phyloP scores from a whole-genome alignment of 2,113 vertebrate genomes.

The Paracanthobrama guichenoti region DNA sequence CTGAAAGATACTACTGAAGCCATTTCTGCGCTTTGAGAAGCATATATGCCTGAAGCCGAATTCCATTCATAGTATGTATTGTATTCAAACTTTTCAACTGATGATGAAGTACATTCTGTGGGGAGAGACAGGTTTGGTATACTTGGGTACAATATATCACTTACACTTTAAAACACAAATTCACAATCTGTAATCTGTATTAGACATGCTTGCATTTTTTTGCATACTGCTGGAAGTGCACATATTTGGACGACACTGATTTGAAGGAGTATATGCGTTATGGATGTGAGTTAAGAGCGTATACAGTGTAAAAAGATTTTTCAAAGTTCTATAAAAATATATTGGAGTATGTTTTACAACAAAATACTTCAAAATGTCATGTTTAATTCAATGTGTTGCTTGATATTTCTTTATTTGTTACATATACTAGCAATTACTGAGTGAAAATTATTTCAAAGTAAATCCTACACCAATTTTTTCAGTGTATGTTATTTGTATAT shows the following conservation, averaged over 20 bases:
- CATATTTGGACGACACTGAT: background rate
- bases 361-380: background rate
- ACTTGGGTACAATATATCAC: background rate
- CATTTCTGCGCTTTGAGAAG: background rate
- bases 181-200: background rate
- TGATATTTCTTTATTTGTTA: background rate
- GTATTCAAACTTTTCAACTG: background rate
- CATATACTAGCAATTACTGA: background rate
- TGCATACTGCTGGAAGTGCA: background rate
- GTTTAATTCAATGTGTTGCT: background rate
- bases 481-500: background rate
- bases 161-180: background rate
- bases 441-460: background rate
- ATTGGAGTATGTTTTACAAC: background rate
- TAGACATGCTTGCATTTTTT: background rate
- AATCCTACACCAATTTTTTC: background rate
- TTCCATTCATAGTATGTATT: background rate
- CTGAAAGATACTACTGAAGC: background rate
- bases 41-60: background rate
- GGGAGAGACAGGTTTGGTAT: no score
- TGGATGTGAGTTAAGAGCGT: background rate
- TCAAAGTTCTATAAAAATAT: background rate
- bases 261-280: background rate
- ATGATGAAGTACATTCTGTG: background rate
- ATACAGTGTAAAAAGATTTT: background rate